Evolutionary conservation across 2,113 vertebrate genomes (phyloP), one percentile per base, ranked within the genome.

Genomic region (Egretta garzetta): DNA sequence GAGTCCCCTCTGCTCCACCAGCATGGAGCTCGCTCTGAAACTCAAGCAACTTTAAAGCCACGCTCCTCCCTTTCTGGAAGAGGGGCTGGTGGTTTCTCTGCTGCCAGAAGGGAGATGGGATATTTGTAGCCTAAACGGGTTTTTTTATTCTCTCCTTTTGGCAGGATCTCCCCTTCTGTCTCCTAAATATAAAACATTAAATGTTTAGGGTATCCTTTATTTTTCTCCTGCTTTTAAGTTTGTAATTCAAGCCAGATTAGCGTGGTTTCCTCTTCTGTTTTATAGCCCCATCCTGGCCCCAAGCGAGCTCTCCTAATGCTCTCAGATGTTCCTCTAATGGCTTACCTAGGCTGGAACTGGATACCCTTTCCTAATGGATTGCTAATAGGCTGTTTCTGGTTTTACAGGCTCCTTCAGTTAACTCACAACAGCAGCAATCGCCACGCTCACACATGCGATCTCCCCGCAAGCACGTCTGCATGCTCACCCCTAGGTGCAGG

Each of bases 301-400:
- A 89, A 93, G 96, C 60, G 93, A 97, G 97, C 88, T 92, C 96
- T 93, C 96, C 97, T 98, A 98, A 98, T 97, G 94, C 75, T 67
- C 96, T 98, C 97, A 98, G 94, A 97, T 98, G 98, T 97, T 98
- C 97, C 86, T 97, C 97, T 98, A 98, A 98, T 98, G 97, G 98
- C 97, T 98, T 98, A 97, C 97, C 98, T 97, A 32, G 94, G 97
- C 98, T 98, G 98, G 97, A 98, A 98, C 95, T 97, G 98, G 98
- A 98, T 98, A 98, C 97, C 93, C 82, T 55, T 64, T 96, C 97
- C 98, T 98, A 98, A 98, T 98, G 98, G 98, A 98, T 97, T 89
- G 92, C 98, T 98, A 98, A 98, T 98, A 98, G 98, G 97, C 97
- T 98, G 97, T 98, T 98, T 98, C 98, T 98, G 97, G 96, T 98